phyloP scores from a whole-genome alignment of 2,888 invertebrate species.

The Strigamia crassipes region DNA sequence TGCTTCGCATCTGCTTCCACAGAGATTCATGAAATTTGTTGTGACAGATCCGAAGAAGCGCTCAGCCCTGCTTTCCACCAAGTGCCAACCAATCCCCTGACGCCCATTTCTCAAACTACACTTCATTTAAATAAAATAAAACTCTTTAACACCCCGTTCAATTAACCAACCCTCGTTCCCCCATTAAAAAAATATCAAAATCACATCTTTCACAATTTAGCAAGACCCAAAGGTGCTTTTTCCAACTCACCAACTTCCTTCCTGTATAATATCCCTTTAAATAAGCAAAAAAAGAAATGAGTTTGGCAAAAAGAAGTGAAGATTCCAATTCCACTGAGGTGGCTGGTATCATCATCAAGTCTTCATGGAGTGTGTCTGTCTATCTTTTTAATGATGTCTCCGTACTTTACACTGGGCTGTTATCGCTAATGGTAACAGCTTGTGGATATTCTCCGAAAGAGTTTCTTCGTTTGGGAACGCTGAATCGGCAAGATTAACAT shows the following conservation, averaged over 20 bases:
- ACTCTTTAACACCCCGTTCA: constrained; percentile 26
- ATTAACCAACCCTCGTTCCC: background rate
- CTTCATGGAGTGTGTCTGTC: background rate
- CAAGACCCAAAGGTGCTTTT: background rate
- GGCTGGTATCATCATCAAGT: background rate
- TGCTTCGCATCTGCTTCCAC: constrained; percentile 28
- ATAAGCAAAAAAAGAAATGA: background rate
- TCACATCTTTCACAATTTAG: background rate
- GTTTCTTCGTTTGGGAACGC: background rate
- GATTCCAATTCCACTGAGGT: constrained; percentile 12
- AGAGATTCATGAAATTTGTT: constrained; percentile 37
- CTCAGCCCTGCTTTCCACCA: constrained; percentile 15
- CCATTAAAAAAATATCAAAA: constrained; percentile 22
- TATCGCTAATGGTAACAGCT: background rate
- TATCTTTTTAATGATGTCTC: constrained; percentile 26
- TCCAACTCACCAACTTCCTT: background rate
- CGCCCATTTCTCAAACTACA: constrained; percentile 28
- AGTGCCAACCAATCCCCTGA: constrained; percentile 32
- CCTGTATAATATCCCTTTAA: background rate
- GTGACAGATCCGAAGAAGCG: constrained; percentile 13
- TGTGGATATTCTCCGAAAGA: background rate
- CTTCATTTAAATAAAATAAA: background rate
- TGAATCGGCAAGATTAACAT: background rate
- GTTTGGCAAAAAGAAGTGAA: background rate
- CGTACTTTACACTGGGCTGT: background rate